These are phyloP conservation scores for Alethe diademata DNA, from an alignment of 2,113 vertebrate genomes.

Conservation along the genomic window DNA sequence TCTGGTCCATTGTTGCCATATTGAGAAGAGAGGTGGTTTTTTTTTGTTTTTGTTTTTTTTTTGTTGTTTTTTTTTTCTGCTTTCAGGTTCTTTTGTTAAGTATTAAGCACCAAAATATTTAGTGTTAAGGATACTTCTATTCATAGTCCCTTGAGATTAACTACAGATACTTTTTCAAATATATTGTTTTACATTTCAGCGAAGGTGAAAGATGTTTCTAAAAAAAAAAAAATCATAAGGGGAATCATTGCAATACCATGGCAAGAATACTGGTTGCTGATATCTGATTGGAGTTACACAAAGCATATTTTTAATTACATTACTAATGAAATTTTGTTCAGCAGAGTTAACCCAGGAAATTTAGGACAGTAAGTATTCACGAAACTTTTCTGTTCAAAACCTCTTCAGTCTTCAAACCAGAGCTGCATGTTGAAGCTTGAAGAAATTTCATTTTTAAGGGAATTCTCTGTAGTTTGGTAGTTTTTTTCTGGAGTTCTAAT, in stretches of 20 bases:
- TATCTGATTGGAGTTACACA: not conserved
- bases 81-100: not conserved
- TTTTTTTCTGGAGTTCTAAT: not conserved
- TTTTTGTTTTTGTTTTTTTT: not conserved
- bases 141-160: not conserved
- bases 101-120: not conserved
- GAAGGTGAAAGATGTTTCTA: not conserved
- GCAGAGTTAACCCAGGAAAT: not conserved
- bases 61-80: too few relatives aligned
- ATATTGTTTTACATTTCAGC: not conserved
- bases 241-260: not conserved
- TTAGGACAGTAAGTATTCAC: not conserved
- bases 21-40: too few relatives aligned
- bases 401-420: not conserved
- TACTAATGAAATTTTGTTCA: not conserved
- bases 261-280: not conserved
- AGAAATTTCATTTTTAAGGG: not conserved
- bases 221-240: not conserved
- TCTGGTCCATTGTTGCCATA: too few relatives aligned
- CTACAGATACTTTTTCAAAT: not conserved
- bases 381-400: not conserved
- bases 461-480: not conserved
- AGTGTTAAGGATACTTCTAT: not conserved
- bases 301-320: not conserved
- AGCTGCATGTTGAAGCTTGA: not conserved